Conservation (phyloP, 2,113 vertebrate genomes). For the Melanocharis versteri region DNA sequence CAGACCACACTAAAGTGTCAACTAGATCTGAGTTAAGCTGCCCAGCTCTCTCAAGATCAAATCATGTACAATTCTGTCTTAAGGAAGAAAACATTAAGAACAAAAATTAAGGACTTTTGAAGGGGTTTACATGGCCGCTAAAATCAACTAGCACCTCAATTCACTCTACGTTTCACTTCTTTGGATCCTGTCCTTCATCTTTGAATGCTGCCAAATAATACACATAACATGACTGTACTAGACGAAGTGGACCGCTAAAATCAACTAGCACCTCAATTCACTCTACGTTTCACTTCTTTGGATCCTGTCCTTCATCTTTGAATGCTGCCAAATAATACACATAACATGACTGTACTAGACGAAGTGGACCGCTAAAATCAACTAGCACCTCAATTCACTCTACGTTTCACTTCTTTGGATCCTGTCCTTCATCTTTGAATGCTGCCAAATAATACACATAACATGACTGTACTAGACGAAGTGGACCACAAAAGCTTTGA, state of each 20-base stretch:
- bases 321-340: background rate
- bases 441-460: background rate
- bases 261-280: background rate
- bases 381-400: background rate
- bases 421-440: background rate
- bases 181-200: background rate
- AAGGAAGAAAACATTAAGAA: background rate
- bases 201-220: background rate
- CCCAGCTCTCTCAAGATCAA: background rate
- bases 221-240: background rate
- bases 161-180: background rate
- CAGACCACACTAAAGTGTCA: background rate
- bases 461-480: background rate
- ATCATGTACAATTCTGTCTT: background rate
- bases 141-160: background rate
- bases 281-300: background rate
- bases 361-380: background rate
- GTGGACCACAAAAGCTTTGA: background rate
- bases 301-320: background rate
- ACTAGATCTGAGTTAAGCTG: background rate
- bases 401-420: background rate
- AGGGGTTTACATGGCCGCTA: background rate
- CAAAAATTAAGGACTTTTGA: background rate
- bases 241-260: background rate
- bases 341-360: background rate